A percentile compares a stretch with the other conserved stretches of the same genome.
These are phyloP conservation scores for Drosophila austrosaltans DNA, from an alignment of 2,888 invertebrate genomes.

Conservation along the genomic window DNA sequence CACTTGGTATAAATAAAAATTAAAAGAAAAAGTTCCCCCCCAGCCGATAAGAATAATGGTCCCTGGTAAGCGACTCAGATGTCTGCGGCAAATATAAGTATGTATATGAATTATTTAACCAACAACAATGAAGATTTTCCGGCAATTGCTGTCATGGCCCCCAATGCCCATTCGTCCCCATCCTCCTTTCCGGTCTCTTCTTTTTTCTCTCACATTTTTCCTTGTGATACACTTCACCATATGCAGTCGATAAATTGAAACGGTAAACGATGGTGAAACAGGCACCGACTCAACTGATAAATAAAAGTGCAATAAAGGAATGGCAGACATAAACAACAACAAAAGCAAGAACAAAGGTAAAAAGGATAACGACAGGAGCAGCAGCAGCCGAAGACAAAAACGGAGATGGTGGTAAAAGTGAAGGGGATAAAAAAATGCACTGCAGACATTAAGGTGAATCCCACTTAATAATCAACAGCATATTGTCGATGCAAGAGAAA, in stretches of 20 bases:
- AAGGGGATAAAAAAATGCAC: slow-evolving; percentile 43
- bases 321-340: slow-evolving; percentile 51
- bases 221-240: slow-evolving; percentile 9
- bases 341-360: slow-evolving; percentile 29
- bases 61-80: slow-evolving; percentile 8
- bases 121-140: slow-evolving; percentile 16
- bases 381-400: slow-evolving; percentile 9
- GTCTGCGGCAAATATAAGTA: slow-evolving; percentile 16
- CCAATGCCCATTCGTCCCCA: neutral
- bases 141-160: slow-evolving; percentile 15
- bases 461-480: slow-evolving; percentile 66
- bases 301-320: slow-evolving; percentile 72
- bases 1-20: slow-evolving; percentile 7
- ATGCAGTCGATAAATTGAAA: slow-evolving; percentile 58
- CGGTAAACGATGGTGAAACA: slow-evolving; percentile 58
- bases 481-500: slow-evolving; percentile 29
- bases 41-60: slow-evolving; percentile 11
- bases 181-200: neutral
- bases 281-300: slow-evolving; percentile 51
- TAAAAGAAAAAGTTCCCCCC: neutral
- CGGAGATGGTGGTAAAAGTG: neutral
- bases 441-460: slow-evolving; percentile 50
- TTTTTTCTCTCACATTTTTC: neutral
- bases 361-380: slow-evolving; percentile 32
- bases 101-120: slow-evolving; percentile 20